Evolutionary conservation across 2,797 vertebrate genomes (phyloP).

Genomic region (Melanotaenia boesemani): DNA sequence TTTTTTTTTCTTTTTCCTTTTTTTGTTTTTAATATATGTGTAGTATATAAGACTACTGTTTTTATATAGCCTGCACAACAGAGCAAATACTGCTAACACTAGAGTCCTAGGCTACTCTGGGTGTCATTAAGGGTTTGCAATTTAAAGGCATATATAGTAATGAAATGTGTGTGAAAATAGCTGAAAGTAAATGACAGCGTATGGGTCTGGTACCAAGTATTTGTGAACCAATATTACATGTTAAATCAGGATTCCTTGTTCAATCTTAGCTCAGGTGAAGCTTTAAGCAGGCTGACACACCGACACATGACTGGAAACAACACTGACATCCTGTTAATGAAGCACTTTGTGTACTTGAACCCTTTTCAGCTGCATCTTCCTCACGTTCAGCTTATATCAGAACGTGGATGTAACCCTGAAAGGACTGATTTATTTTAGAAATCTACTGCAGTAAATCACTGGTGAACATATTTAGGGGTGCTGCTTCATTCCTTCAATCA

Average conservation of each 20-base stretch:
- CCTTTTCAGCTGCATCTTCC: background rate
- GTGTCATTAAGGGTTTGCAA: slow-evolving; percentile 46
- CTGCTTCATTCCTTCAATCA: slow-evolving; percentile 28
- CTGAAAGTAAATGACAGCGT: slow-evolving; percentile 45
- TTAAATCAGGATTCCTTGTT: slow-evolving; percentile 11
- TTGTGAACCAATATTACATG: slow-evolving; percentile 49
- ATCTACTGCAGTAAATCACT: slow-evolving; percentile 15
- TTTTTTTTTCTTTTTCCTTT: slow-evolving; percentile 31
- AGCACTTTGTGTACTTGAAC: slow-evolving; percentile 21
- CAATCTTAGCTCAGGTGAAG: slow-evolving; percentile 25
- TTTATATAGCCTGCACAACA: slow-evolving; percentile 58
- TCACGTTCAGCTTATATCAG: background rate
- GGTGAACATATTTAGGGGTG: background rate
- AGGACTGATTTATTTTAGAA: background rate
- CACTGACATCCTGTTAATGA: slow-evolving; percentile 26
- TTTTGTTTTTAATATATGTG: slow-evolving; percentile 21
- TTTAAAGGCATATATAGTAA: slow-evolving; percentile 59
- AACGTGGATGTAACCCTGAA: background rate
- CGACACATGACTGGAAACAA: slow-evolving; percentile 5
- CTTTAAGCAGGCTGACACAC: slow-evolving; percentile 20
- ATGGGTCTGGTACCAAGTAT: slow-evolving; percentile 54
- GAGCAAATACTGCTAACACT: slow-evolving; percentile 56
- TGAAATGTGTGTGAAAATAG: slow-evolving; percentile 26
- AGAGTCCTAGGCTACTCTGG: slow-evolving; percentile 58
- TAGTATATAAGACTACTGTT: slow-evolving; percentile 49